Conservation (phyloP, 2,113 vertebrate species). For the Danionella cerebrum region DNA sequence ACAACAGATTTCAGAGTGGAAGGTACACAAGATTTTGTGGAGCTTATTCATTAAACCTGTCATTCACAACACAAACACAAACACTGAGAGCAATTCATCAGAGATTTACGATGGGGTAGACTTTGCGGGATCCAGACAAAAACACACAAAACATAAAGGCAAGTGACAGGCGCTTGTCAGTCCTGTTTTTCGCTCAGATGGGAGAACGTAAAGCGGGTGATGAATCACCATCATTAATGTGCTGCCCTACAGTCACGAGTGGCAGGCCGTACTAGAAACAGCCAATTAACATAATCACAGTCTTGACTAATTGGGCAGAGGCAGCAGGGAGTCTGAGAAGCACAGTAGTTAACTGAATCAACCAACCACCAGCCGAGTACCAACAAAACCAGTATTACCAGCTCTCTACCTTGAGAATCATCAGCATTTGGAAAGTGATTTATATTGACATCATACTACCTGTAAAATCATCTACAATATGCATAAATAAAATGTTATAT, state of each 20-base stretch:
- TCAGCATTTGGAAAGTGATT: too few relatives aligned
- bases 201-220: neutral
- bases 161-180: neutral
- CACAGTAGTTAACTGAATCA: slow-evolving; percentile 18
- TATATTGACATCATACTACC: too few relatives aligned
- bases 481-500: too few relatives aligned
- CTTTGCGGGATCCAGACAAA: neutral
- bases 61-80: too few relatives aligned
- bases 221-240: slow-evolving; percentile 15
- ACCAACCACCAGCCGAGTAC: slow-evolving; percentile 3
- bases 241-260: slow-evolving; percentile 7
- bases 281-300: slow-evolving; percentile 20
- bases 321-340: neutral
- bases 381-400: slow-evolving; percentile 3
- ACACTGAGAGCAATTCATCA: too few relatives aligned
- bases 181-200: neutral
- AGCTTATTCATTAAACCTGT: too few relatives aligned
- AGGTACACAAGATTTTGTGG: too few relatives aligned
- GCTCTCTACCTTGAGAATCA: neutral
- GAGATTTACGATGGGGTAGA: neutral
- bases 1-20: too few relatives aligned
- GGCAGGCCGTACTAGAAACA: slow-evolving; percentile 1
- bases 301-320: slow-evolving; percentile 10
- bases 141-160: neutral
- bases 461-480: too few relatives aligned